Evolutionary conservation across 1,140 invertebrate genomes (phyloP), one percentile per base, ranked within the genome.

Genomic region (Eciton burchellii): DNA sequence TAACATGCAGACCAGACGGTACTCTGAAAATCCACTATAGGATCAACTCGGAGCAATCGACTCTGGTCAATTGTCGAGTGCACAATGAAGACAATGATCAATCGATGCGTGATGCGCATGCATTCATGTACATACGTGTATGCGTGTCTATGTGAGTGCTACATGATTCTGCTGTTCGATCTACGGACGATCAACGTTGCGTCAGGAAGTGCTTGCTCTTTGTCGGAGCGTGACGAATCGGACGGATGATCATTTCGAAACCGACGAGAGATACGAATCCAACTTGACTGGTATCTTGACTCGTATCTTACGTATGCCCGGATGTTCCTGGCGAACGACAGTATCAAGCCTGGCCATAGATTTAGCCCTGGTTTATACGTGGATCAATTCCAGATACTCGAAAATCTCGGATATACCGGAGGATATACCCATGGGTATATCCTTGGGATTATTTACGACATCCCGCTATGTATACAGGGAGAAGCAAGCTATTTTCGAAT

Each of bases 71-170:
- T 14, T 19, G 72, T 24, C 57, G 57, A 62, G 26, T 74, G 57
- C 72, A 79, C 63, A 68, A 79, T 68, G 74, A 79, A 56, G 49
- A 76, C 59, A 59, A 79, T 57, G 49, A 77, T 68, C 74, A 68
- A 19, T 68, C 74, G 56, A 19, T 79, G 21, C 52, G 24, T 79
- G 49, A 79, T 70, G 63, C 49, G 49, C 74, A 79, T 79, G 74
- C 74, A 79, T 77, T 77, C 19, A 68, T 29, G 73, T 77, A 9
- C 29, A 29, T 52, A 45, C 12, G 8, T 35, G 16, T 16, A 41
- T 56, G 21, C 57, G 16, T 16, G 9, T 29, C 14, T 72, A 76
- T 63, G n/a, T 16, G 47, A 52, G 19, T 76, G n/a, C n/a, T n/a
- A 41, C 12, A 49, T 74, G 45, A 76, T 76, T 12, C 12, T 19